Conservation (phyloP, 2,797 vertebrate species). For the Rhincodon typus region DNA sequence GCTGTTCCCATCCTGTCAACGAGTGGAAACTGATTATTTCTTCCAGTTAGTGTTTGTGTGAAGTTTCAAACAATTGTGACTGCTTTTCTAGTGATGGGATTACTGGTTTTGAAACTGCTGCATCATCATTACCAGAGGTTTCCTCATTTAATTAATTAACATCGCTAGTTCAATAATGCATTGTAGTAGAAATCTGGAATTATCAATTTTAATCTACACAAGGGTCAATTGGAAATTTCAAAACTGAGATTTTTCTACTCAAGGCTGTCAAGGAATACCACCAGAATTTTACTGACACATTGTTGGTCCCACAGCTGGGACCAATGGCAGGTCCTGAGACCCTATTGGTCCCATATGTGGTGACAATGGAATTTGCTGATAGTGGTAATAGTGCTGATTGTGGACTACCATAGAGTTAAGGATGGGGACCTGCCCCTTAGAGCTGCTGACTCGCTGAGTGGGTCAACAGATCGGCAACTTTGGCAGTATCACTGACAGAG, state of each 20-base stretch:
- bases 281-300: neutral
- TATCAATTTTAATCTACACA: too few species aligned
- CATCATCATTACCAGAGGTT: neutral
- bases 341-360: too few species aligned
- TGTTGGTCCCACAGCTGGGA: neutral
- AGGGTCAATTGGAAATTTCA: neutral
- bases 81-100: neutral
- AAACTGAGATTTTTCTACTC: neutral
- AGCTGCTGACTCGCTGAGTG: too few species aligned
- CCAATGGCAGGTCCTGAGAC: neutral
- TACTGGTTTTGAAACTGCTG: neutral
- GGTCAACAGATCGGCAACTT: too few species aligned
- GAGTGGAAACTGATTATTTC: neutral
- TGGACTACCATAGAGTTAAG: too few species aligned
- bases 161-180: neutral
- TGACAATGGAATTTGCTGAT: too few species aligned
- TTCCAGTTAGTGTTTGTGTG: neutral
- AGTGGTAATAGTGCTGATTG: too few species aligned
- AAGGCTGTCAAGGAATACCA: neutral
- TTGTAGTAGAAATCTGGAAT: neutral
- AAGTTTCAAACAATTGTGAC: neutral
- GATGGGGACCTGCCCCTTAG: too few species aligned
- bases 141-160: neutral
- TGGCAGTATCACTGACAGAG: too few species aligned
- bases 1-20: neutral